Evolutionary conservation across 2,888 invertebrate genomes (phyloP), one percentile per base, ranked within the genome.

Genomic region (Baccha elongata): DNA sequence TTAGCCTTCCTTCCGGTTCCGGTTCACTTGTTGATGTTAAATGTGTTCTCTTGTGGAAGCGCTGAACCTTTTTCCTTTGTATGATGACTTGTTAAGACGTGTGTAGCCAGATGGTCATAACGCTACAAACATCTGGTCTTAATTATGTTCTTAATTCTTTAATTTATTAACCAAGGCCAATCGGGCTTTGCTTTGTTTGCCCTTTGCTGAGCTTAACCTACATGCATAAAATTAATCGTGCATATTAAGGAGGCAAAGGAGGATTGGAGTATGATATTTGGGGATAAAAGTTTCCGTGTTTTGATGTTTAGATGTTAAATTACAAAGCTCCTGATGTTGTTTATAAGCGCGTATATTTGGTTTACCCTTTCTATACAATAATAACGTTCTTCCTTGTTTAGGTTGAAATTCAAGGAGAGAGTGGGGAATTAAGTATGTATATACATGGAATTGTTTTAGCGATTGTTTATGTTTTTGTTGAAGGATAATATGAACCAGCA

Each of bases 1-100:
- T 32, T 32, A 32, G 32, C 37, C 8, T 13, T n/a, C 4, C 13
- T 40, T 3, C 37, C 10, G 50, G 55, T 37, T 42, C 50, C 26
- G 69, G 37, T 58, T 37, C 68, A 69, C 75, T 81, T 81, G 75
- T 81, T 81, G 80, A 67, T 21, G 68, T 62, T 68, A 23, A 35
- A 52, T 50, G 55, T 19, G 21, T 4, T 23, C 5, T 23, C 29
- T 10, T 64, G 58, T 21, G 37, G 5, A 6, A 7, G n/a, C n/a
- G n/a, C n/a, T n/a, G n/a, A n/a, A n/a, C n/a, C n/a, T n/a, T n/a
- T 32, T 7, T 32, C 29, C 29, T 32, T 32, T 32, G 29, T 8
- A 32, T 32, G 29, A 32, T 4, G 29, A 32, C 29, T 32, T 32
- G 8, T 8, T 11, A 40, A 13, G 8, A 29, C 32, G 19, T 37